These are phyloP conservation scores for Phortica okadai DNA, from an alignment of 2,888 invertebrate genomes.

Conservation along the genomic window DNA sequence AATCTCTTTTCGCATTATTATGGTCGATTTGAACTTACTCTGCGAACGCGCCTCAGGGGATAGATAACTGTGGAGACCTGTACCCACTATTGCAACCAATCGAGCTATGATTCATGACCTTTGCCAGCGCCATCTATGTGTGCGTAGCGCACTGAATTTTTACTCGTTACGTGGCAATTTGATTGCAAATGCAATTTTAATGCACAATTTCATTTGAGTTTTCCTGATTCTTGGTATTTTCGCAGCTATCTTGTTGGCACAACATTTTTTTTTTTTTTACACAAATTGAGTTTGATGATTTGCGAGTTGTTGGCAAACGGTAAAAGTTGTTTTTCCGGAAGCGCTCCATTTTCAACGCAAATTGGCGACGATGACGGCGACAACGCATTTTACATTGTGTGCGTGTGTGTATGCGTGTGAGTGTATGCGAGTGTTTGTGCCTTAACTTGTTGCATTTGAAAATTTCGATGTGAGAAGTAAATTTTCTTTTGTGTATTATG, in stretches of 20 bases:
- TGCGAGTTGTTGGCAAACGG: not conserved
- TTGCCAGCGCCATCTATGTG: no score
- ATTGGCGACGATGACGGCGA: constrained; percentile 35
- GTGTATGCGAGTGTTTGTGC: not conserved
- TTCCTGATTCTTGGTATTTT: constrained; percentile 57
- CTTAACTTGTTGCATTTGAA: constrained; percentile 37
- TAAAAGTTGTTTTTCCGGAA: constrained; percentile 48
- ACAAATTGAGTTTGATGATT: not conserved
- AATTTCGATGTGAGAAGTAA: not conserved
- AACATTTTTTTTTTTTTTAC: not conserved
- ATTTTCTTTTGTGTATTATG: constrained; percentile 2
- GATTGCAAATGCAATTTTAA: constrained; percentile 55
- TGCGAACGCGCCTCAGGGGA: no score
- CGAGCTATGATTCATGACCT: no score
- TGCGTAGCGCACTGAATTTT: constrained; percentile 47
- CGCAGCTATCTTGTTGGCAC: not conserved
- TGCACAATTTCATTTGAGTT: constrained; percentile 55
- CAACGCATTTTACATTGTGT: constrained; percentile 42
- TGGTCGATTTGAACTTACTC: no score
- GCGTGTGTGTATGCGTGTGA: constrained; percentile 13
- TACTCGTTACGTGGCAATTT: not conserved
- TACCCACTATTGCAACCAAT: no score
- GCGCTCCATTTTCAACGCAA: constrained; percentile 44
- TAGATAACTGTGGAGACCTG: no score
- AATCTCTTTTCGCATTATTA: no score